Conservation (phyloP, 2,888 invertebrate genomes). For the Meta bourneti region DNA sequence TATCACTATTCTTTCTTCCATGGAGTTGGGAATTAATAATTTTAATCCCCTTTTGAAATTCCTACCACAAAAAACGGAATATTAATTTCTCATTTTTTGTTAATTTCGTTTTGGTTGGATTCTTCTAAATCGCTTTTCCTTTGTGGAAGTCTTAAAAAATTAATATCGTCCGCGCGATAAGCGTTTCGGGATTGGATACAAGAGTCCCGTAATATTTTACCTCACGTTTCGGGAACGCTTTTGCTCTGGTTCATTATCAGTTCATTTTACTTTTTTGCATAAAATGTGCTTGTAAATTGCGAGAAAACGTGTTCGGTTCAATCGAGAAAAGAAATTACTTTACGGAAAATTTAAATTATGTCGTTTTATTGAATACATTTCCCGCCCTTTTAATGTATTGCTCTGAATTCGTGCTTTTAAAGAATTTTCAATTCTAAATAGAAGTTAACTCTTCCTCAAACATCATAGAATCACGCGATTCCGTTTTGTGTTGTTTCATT, state of each 20-base stretch:
- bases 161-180: neutral
- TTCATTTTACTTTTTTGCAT: neutral
- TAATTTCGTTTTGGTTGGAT: neutral
- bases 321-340: neutral
- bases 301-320: neutral
- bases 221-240: neutral
- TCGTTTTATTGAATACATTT: neutral
- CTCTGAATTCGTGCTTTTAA: neutral
- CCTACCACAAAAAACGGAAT: neutral
- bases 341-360: neutral
- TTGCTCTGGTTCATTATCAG: neutral
- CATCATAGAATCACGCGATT: neutral
- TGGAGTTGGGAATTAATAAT: neutral
- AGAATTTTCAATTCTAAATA: neutral
- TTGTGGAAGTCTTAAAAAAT: neutral
- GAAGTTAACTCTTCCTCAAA: neutral
- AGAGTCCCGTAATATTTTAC: neutral
- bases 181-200: neutral
- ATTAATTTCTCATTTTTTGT: constrained; percentile 7
- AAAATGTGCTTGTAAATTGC: neutral
- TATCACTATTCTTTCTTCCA: neutral
- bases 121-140: neutral
- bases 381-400: neutral
- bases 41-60: constrained; percentile 5
- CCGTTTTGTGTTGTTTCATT: neutral